Evolutionary conservation across 1,140 invertebrate species (phyloP), one percentile per base, ranked within the genome.

Genomic region (Tetragonula clypearis): DNA sequence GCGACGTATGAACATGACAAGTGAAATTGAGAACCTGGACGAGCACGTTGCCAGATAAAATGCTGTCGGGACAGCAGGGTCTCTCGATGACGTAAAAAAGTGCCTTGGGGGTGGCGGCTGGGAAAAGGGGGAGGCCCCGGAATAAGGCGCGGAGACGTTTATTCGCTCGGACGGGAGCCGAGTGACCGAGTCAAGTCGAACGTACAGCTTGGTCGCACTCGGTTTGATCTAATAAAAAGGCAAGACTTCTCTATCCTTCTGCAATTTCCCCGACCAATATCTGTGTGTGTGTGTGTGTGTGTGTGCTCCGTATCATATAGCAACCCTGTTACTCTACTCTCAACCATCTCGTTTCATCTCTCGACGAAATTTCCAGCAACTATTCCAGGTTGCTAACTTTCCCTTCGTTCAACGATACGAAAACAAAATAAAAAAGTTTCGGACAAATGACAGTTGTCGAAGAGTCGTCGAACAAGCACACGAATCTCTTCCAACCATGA

Each of bases 181-280:
- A 94, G 93, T 93, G 93, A 93, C 93, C 93, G 92, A 93, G 92
- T 93, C 92, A 93, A 92, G 88, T 91, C 79, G 89, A 91, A 90
- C 86, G 89, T 90, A 87, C 91, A 93, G 93, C 91, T 94, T 92
- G 92, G 91, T 93, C 92, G 90, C 90, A 92, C 89, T 91, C 87
- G 91, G 86, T 92, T 93, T 94, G 91, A 92, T 94, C 86, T 88
- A 93, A 94, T 93, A 93, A 93, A 93, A 82, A 75, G 84, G 88
- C 90, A 89, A 87, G 88, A 86, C 86, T 86, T 83, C 78, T 88
- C 84, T 81, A 82, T 87, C 79, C 77, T 87, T 82, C 69, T 82
- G 17, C 88, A 87, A 90, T 89, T 89, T 85, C 41, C 74, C 49
- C 84, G 41, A 60, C 62, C 82, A n/a, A 65, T 41, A 30, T 30